Evolutionary conservation across 2,113 vertebrate species (phyloP).

Genomic region (Dromaius novaehollandiae): DNA sequence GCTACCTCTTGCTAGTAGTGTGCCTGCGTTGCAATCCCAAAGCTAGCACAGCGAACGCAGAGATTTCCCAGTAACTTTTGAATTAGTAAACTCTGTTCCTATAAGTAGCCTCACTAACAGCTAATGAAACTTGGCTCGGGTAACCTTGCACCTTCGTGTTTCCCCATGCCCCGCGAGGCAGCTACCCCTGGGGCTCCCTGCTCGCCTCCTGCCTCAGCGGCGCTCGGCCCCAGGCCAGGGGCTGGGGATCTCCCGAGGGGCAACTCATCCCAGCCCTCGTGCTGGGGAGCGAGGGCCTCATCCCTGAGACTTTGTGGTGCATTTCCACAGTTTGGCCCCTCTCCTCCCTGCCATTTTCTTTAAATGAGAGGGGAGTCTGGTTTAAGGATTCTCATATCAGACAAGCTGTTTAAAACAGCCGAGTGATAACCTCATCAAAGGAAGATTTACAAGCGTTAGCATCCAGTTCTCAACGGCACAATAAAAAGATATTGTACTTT

Average conservation of each 20-base stretch:
- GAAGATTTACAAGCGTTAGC: constrained; percentile 50
- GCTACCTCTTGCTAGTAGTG: not conserved
- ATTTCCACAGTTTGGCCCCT: not conserved
- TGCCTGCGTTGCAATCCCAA: not conserved
- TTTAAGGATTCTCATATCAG: not conserved
- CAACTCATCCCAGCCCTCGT: not conserved
- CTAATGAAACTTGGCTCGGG: not conserved
- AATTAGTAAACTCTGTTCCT: not conserved
- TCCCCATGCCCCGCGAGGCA: not conserved
- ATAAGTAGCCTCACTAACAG: not conserved
- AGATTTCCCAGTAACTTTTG: not conserved
- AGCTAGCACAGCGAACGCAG: not conserved
- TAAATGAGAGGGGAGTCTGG: not conserved
- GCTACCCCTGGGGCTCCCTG: not conserved
- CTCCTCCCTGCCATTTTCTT: not conserved
- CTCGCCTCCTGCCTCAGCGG: not conserved
- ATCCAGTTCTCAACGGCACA: not conserved
- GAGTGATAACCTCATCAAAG: constrained; percentile 16
- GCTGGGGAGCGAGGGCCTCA: not conserved
- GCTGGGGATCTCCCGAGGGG: not conserved
- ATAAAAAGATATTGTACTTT: constrained; percentile 19
- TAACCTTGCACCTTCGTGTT: rapidly evolving
- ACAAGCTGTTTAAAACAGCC: not conserved
- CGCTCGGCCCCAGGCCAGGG: not conserved
- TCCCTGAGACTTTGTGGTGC: rapidly evolving